These are phyloP conservation scores for Corythaixoides concolor DNA, from an alignment of 2,113 vertebrate genomes.

Conservation along the genomic window DNA sequence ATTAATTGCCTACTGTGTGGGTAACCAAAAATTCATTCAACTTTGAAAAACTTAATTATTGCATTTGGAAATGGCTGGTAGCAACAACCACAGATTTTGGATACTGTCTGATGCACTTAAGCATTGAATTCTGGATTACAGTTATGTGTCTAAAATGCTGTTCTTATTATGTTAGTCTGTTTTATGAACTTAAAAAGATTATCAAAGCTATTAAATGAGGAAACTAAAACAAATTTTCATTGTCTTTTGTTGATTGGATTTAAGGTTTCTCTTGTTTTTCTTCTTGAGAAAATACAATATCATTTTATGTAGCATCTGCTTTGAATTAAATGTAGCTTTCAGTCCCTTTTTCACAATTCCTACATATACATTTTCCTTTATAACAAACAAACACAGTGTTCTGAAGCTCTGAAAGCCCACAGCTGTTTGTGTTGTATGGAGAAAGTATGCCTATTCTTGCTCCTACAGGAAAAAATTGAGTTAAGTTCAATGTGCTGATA, in stretches of 20 bases:
- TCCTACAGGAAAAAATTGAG: neutral
- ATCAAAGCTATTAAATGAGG: neutral
- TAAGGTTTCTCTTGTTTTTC: neutral
- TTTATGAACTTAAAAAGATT: neutral
- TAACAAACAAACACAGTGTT: neutral
- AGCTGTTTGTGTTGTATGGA: neutral
- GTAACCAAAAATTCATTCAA: neutral
- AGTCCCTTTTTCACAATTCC: neutral
- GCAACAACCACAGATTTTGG: neutral
- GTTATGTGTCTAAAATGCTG: neutral
- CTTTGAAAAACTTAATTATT: neutral
- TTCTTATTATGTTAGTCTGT: neutral
- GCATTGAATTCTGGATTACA: neutral
- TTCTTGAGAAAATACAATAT: neutral
- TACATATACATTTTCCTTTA: neutral
- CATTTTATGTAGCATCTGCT: neutral
- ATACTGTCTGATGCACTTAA: neutral
- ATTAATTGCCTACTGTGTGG: neutral
- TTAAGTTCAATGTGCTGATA: neutral
- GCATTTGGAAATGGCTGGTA: neutral
- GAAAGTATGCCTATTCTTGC: neutral
- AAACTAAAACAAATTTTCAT: neutral
- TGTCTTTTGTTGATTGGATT: neutral
- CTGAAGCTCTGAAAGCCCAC: neutral
- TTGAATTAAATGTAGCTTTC: neutral